These are phyloP conservation scores for Oxyruncus cristatus DNA, from an alignment of 2,113 vertebrate species.

Conservation along the genomic window DNA sequence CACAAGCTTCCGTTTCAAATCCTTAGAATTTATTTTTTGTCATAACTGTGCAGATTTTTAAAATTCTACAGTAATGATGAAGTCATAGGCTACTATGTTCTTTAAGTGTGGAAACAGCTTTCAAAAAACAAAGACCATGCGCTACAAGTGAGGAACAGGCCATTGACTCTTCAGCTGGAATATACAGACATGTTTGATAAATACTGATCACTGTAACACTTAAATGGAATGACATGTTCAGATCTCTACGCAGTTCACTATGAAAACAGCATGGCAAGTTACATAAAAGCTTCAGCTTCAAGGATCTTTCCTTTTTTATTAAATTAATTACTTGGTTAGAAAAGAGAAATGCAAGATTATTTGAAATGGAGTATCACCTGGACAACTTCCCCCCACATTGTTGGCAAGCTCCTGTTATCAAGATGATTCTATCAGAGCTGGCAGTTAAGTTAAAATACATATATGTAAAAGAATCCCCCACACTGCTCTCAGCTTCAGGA, in stretches of 20 bases:
- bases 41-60: conserved; percentile 33
- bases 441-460: conserved; percentile 20
- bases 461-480: conserved; percentile 31
- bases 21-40: conserved; percentile 63
- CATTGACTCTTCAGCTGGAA: conserved; percentile 31
- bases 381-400: neutral
- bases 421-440: neutral
- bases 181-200: conserved; percentile 24
- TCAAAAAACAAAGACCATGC: conserved; percentile 49
- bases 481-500: neutral
- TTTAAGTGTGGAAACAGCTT: conserved; percentile 34
- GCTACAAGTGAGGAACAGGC: conserved; percentile 27
- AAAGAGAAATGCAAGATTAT: conserved; percentile 24
- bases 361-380: conserved; percentile 35
- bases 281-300: conserved; percentile 44
- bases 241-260: neutral
- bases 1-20: neutral
- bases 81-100: neutral
- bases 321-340: neutral
- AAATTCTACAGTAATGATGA: conserved; percentile 52
- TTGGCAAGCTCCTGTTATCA: conserved; percentile 8
- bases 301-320: conserved; percentile 3
- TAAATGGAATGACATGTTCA: conserved; percentile 54
- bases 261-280: conserved; percentile 35
- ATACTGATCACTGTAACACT: conserved; percentile 47